Evolutionary conservation across 2,113 vertebrate genomes (phyloP).

Genomic region (Okapia johnstoni): DNA sequence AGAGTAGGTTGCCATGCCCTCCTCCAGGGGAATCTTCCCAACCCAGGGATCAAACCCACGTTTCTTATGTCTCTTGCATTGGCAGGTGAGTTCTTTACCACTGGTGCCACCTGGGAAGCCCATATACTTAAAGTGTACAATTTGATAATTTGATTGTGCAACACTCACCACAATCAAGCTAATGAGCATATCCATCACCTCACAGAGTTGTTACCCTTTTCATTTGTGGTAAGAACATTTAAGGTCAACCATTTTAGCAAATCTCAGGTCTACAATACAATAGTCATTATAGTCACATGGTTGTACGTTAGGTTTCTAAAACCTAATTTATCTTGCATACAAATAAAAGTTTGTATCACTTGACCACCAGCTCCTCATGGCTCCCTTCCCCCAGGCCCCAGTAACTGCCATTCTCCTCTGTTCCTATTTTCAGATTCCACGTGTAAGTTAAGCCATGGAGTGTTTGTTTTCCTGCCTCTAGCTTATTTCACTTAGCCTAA

Average conservation of each 20-base stretch:
- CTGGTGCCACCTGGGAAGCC: neutral
- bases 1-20: neutral
- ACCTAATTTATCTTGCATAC: neutral
- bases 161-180: neutral
- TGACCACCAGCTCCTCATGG: neutral
- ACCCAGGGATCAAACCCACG: neutral
- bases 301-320: neutral
- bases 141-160: neutral
- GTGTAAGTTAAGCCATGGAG: neutral
- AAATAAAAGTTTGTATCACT: neutral
- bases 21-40: neutral
- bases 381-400: no score
- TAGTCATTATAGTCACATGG: neutral
- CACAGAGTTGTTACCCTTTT: neutral
- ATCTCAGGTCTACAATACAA: neutral
- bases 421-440: neutral
- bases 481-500: neutral
- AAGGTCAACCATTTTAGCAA: neutral
- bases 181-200: neutral
- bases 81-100: neutral
- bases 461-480: neutral
- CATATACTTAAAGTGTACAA: neutral
- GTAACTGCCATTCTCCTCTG: neutral
- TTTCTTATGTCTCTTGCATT: neutral
- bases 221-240: neutral